Evolutionary conservation across 2,797 vertebrate species (phyloP), one percentile per base, ranked within the genome.

Genomic region (Alcedo atthis): DNA sequence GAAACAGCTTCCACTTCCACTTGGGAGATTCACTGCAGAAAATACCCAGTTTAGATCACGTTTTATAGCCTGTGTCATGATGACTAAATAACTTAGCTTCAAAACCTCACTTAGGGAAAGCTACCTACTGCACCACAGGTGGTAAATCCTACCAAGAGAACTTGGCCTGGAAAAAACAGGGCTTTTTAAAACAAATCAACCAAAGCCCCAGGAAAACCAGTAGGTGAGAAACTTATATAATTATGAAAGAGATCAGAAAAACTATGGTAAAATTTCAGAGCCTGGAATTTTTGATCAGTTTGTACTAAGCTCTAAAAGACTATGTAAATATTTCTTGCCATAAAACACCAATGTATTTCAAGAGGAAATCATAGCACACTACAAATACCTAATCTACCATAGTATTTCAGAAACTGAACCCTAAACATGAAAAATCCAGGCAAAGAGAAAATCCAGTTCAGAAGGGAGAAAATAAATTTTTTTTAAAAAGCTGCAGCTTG

Each of bases 1-100:
- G 42, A 86, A 95, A 81, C n/a, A 85, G 37, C 42, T 91, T 87
- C 68, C 33, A 45, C 40, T 79, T 86, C 7, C 16, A 81, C 78
- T 15, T 71, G 24, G 35, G 76, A 43, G 33, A 75, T 49, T 85
- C 8, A 3, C 40, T 75, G 43, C 66, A 76, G 62, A 79, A 93
- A 91, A 88, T 11, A 55, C 28, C 40, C 58, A 20, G 24, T 67
- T 79, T 81, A 87, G 89, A 87, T 92, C 63, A 55, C n/a, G 32
- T 79, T 85, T 91, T 89, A 89, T 20, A 83, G 69, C 46, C 78
- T n/a, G 51, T 37, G 51, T 81, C 87, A 87, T 4, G 11, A 62
- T 6, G 10, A 66, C 45, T 51, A 64, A 80, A 71, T 71, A 87
- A 89, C 89, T 83, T 90, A 71, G 58, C 18, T 28, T 22, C 55